phyloP scores from a whole-genome alignment of 1,140 invertebrate species.

The Brachionus rotundiformis region DNA sequence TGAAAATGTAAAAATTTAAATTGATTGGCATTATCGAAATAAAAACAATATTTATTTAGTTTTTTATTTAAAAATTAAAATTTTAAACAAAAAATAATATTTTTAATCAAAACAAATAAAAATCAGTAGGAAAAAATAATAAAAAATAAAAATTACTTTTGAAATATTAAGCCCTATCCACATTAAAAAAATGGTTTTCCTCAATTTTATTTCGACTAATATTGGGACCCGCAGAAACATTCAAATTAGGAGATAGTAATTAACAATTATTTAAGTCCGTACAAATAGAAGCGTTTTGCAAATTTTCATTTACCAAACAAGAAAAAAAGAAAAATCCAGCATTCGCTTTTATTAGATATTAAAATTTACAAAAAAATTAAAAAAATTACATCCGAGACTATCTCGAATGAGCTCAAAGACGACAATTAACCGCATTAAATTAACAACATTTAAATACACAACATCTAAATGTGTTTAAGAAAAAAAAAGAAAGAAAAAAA shows the following conservation, averaged over 20 bases:
- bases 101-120: neutral
- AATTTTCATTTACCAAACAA: neutral
- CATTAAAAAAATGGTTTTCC: neutral
- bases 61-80: neutral
- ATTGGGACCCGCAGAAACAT: neutral
- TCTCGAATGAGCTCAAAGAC: neutral
- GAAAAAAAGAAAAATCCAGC: neutral
- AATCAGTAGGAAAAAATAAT: neutral
- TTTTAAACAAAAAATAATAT: neutral
- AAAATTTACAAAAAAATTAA: neutral
- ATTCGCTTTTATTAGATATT: neutral
- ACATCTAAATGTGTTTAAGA: neutral
- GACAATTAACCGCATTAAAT: neutral
- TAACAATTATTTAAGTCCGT: slow-evolving; percentile 19
- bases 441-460: slow-evolving; percentile 22
- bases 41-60: neutral
- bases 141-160: neutral
- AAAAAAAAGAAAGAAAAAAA: neutral
- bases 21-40: too few species aligned
- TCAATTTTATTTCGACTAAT: neutral
- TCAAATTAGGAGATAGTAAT: neutral
- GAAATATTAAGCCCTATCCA: neutral
- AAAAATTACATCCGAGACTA: neutral
- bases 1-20: too few species aligned
- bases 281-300: neutral